A percentile compares a stretch with the other conserved stretches of the same genome.
Evolutionary conservation across 2,113 vertebrate genomes (phyloP).

Genomic region (Anguilla japonica): DNA sequence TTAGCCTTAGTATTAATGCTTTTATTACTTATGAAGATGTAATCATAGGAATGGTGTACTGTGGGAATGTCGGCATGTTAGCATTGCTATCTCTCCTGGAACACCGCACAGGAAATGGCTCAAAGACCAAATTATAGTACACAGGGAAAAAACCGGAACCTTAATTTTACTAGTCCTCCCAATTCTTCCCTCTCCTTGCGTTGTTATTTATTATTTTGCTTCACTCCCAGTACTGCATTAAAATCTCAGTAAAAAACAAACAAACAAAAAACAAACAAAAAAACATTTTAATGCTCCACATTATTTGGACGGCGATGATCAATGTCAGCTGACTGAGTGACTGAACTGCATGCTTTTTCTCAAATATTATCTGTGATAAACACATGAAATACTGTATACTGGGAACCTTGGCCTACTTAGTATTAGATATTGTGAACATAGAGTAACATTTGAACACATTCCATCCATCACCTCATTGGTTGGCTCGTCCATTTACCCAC

Average conservation of each 20-base stretch:
- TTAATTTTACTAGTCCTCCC: not conserved
- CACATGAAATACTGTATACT: not conserved
- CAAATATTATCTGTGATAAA: not conserved
- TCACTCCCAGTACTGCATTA: not conserved
- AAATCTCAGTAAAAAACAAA: not conserved
- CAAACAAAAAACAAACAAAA: not conserved
- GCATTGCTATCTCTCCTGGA: not conserved
- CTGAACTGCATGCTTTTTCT: too few species aligned
- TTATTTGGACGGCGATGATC: too few species aligned
- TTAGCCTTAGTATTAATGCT: not conserved
- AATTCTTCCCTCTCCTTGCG: not conserved
- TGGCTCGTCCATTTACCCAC: not conserved
- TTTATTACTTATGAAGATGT: not conserved
- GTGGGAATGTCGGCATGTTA: not conserved
- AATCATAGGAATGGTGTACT: not conserved
- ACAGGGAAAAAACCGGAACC: not conserved
- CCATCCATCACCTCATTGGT: not conserved
- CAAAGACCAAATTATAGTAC: not conserved
- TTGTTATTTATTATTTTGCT: not conserved
- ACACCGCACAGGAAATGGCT: not conserved
- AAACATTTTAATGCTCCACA: not conserved
- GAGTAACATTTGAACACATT: not conserved
- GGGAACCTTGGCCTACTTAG: not conserved
- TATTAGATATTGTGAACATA: not conserved
- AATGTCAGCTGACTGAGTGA: too few species aligned